Evolutionary conservation across 1,140 invertebrate species (phyloP).

Genomic region (Bombus turneri): DNA sequence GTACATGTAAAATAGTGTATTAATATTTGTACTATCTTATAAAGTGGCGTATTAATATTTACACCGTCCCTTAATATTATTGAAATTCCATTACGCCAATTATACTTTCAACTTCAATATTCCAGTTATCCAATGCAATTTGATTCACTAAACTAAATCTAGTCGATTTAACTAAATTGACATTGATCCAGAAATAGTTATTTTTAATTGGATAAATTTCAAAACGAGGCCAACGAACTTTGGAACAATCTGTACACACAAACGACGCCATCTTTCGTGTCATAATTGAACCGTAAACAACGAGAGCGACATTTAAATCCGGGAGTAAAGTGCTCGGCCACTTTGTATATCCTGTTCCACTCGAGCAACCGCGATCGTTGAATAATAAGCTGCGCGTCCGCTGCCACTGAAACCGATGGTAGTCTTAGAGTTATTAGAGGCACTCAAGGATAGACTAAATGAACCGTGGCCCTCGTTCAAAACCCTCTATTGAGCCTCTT

Average conservation of each 20-base stretch:
- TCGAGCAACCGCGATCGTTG: conserved; percentile 14
- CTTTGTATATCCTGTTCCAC: conserved; percentile 13
- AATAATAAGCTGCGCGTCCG: conserved; percentile 28
- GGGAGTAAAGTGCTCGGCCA: conserved; percentile 6
- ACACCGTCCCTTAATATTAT: no score
- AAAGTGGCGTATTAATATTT: no score
- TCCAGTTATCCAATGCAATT: no score
- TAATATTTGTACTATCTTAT: background rate
- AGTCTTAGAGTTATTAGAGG: conserved; percentile 22
- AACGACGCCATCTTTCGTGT: background rate
- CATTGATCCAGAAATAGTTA: background rate
- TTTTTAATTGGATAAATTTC: background rate
- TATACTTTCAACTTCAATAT: no score
- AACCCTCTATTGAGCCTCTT: background rate
- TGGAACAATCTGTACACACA: background rate
- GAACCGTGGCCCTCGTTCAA: background rate
- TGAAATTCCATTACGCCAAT: no score
- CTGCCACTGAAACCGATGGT: conserved; percentile 17
- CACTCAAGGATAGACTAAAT: conserved; percentile 34
- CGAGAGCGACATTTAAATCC: conserved; percentile 19
- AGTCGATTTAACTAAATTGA: background rate
- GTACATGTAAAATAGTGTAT: background rate
- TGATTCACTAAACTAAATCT: no score
- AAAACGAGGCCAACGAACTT: background rate
- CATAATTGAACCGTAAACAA: conserved; percentile 36